Evolutionary conservation across 23 tunicate species (phyloP).

Genomic region (Botrylloides violaceus): DNA sequence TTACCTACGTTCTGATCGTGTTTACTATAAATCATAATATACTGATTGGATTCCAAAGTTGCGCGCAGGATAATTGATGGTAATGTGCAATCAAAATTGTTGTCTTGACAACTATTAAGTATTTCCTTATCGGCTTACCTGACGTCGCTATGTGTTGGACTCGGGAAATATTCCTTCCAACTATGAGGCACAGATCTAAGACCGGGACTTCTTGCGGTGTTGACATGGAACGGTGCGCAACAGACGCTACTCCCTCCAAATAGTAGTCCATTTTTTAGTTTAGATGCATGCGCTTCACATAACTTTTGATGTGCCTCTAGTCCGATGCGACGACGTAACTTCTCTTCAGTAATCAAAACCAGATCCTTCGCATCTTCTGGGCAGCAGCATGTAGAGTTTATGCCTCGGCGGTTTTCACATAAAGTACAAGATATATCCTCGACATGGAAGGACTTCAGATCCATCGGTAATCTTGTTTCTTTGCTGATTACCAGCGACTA

Average conservation of each 20-base stretch:
- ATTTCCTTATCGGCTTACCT: neutral
- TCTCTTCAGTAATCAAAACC: neutral
- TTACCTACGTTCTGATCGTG: too few relatives aligned
- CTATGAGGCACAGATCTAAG: constrained; percentile 4
- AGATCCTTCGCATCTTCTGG: neutral
- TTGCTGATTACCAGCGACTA: too few relatives aligned
- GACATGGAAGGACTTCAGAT: neutral
- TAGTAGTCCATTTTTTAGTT: neutral
- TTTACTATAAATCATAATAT: too few relatives aligned
- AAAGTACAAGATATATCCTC: neutral
- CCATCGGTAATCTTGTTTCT: neutral
- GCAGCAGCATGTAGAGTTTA: neutral
- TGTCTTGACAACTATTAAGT: too few relatives aligned
- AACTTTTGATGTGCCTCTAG: neutral
- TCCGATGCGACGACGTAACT: neutral
- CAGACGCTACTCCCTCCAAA: constrained; percentile 1
- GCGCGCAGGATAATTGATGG: too few relatives aligned
- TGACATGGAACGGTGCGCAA: constrained; percentile 11
- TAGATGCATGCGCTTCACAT: neutral
- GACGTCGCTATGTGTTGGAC: neutral
- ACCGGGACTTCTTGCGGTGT: neutral
- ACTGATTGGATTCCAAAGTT: too few relatives aligned
- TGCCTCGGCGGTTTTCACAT: neutral
- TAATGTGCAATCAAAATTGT: too few relatives aligned
- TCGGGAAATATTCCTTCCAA: constrained; percentile 5